Evolutionary conservation across 1,140 invertebrate species (phyloP).

Genomic region (Galleria mellonella): DNA sequence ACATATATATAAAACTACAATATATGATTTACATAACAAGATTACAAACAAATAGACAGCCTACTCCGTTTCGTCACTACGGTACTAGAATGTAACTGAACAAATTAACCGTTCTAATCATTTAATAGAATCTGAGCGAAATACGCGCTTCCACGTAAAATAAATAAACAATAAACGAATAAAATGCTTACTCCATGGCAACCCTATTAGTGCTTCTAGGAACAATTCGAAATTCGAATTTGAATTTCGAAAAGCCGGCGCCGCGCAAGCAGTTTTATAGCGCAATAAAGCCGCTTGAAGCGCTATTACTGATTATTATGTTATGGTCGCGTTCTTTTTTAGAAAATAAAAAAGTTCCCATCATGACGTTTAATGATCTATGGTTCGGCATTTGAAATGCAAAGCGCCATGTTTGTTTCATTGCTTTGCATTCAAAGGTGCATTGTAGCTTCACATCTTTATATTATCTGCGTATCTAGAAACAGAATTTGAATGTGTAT

Average conservation of each 20-base stretch:
- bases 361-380: slow-evolving; percentile 2
- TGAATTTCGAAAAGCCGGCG: slow-evolving; percentile 15
- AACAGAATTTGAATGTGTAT: too few species aligned
- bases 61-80: too few species aligned
- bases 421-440: too few species aligned
- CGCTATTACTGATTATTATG: slow-evolving; percentile 36
- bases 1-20: too few species aligned
- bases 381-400: background rate
- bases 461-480: too few species aligned
- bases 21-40: too few species aligned
- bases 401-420: slow-evolving; percentile 1
- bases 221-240: slow-evolving; percentile 20
- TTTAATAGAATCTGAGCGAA: slow-evolving; percentile 11
- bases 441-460: too few species aligned
- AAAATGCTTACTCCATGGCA: slow-evolving; percentile 17
- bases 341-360: slow-evolving; percentile 1
- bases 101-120: background rate
- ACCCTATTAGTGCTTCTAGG: slow-evolving; percentile 43
- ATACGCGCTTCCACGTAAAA: slow-evolving; percentile 32
- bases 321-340: slow-evolving; percentile 16
- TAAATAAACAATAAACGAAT: slow-evolving; percentile 43
- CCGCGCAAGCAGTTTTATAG: slow-evolving; percentile 27
- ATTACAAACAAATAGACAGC: too few species aligned
- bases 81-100: background rate
- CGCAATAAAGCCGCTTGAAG: slow-evolving; percentile 30